These are phyloP conservation scores for Onychostruthus taczanowskii DNA, from an alignment of 2,113 vertebrate genomes.

Conservation along the genomic window DNA sequence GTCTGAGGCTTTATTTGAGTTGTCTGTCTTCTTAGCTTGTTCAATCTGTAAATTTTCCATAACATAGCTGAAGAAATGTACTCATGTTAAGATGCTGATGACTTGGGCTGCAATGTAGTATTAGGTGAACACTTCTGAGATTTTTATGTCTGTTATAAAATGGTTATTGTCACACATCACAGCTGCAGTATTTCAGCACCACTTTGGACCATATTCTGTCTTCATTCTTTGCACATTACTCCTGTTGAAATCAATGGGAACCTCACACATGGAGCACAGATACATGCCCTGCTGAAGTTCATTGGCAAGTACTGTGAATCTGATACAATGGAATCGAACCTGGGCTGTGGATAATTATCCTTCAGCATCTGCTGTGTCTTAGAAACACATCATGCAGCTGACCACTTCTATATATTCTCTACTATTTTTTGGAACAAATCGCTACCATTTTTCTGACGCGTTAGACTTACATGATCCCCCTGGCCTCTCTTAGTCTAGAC, in stretches of 20 bases:
- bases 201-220: constrained; percentile 32
- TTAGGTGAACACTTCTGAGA: not conserved
- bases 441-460: not conserved
- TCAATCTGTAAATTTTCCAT: not conserved
- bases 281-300: not conserved
- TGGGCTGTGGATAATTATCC: not conserved
- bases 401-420: not conserved
- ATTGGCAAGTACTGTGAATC: not conserved
- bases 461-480: not conserved
- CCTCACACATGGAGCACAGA: constrained; percentile 53
- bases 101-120: not conserved
- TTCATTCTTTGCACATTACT: constrained; percentile 45
- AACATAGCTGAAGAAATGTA: not conserved
- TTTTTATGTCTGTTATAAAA: constrained; percentile 46
- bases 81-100: not conserved
- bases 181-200: constrained; percentile 57
- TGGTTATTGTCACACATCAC: constrained; percentile 39
- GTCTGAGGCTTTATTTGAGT: not conserved
- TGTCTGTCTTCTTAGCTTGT: not conserved
- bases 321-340: constrained; percentile 1
- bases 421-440: constrained; percentile 8
- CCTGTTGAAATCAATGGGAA: not conserved
- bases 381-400: not conserved
- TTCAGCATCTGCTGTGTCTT: constrained; percentile 38
- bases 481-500: not conserved